phyloP scores from a whole-genome alignment of 2,113 vertebrate genomes.

The Elaphurus davidianus region DNA sequence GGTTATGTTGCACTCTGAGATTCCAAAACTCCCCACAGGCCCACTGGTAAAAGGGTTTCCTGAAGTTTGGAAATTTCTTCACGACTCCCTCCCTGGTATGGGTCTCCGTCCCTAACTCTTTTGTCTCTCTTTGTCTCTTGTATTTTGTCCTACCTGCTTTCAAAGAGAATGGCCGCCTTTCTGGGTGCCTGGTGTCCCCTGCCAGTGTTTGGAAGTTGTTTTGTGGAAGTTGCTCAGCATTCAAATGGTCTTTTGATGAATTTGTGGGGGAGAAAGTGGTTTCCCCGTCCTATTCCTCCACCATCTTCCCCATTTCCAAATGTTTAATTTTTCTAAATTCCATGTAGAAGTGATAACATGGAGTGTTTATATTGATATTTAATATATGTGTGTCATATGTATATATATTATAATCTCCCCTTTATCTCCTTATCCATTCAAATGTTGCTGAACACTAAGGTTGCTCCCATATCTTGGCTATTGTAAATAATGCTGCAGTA shows the following conservation, averaged over 20 bases:
- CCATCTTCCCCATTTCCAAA: background rate
- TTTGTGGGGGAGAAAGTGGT: background rate
- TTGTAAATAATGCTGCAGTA: background rate
- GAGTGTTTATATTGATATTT: background rate
- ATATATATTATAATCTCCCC: background rate
- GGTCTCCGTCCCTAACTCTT: background rate
- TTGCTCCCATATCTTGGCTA: background rate
- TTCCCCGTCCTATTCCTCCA: rapidly evolving
- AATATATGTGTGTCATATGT: background rate
- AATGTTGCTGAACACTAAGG: background rate
- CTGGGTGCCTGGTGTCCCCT: background rate
- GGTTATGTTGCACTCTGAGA: background rate
- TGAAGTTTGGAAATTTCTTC: background rate
- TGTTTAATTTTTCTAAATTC: background rate
- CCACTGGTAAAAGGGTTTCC: background rate
- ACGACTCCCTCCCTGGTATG: background rate
- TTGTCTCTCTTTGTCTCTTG: background rate
- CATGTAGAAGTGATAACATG: background rate
- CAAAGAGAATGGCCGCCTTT: background rate
- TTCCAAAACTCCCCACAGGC: background rate
- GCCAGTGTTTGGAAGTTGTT: background rate
- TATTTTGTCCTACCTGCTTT: background rate
- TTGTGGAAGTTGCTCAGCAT: background rate
- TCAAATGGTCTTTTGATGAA: background rate
- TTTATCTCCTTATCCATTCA: background rate